These are phyloP conservation scores for Chondrosia reniformis DNA, from an alignment of 37 sponge, comb jelly and placozoan species.

Conservation along the genomic window DNA sequence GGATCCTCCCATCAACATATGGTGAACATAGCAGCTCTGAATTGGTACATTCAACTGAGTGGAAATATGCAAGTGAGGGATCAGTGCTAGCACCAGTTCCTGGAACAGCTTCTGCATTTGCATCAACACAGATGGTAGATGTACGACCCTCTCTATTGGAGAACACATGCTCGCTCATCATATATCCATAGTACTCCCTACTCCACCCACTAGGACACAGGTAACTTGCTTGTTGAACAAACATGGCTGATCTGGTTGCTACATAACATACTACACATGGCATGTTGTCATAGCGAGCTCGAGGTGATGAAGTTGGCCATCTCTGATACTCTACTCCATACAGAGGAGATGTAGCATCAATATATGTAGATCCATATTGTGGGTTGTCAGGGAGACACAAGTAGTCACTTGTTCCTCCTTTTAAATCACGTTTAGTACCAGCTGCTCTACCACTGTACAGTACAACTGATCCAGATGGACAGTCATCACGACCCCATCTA, in stretches of 20 bases:
- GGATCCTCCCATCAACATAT: slow-evolving; percentile 22
- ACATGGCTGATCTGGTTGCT: slow-evolving; percentile 6
- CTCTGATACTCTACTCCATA: slow-evolving; percentile 41
- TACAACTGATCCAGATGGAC: not conserved
- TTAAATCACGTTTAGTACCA: not conserved
- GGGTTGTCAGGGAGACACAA: slow-evolving; percentile 42
- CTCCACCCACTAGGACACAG: slow-evolving; percentile 37
- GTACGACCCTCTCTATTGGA: no score
- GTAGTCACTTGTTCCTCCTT: slow-evolving; percentile 46
- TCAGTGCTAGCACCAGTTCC: slow-evolving; percentile 23
- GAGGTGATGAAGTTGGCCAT: not conserved
- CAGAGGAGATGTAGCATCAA: not conserved
- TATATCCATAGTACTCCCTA: slow-evolving; percentile 53
- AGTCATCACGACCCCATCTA: slow-evolving; percentile 14
- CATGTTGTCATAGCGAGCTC: slow-evolving; percentile 10
- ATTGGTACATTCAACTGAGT: slow-evolving; percentile 33
- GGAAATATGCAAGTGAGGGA: slow-evolving; percentile 22
- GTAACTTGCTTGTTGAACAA: slow-evolving; percentile 41
- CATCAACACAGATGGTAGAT: slow-evolving; percentile 36
- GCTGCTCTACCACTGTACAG: slow-evolving; percentile 1
- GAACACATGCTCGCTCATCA: slow-evolving; percentile 47
- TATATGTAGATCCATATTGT: slow-evolving; percentile 13
- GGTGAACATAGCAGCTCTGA: slow-evolving; percentile 48
- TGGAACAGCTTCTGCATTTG: slow-evolving; percentile 28
- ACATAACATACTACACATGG: slow-evolving; percentile 58